Evolutionary conservation across 2,888 invertebrate species (phyloP).

Genomic region (Papilio protenor): DNA sequence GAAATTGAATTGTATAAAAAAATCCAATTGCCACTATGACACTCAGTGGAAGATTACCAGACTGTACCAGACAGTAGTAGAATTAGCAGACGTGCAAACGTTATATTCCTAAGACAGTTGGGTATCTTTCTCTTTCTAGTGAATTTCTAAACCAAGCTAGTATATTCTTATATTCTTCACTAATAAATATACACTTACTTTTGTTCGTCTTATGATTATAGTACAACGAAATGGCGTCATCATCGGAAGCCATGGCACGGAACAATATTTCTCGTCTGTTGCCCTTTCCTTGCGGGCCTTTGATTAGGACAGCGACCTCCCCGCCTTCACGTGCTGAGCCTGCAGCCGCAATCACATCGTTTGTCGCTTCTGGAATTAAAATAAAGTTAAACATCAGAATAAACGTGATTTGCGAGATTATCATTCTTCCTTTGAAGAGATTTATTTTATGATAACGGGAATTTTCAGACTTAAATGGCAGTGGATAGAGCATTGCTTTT

Average conservation of each 20-base stretch:
- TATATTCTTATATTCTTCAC: no score
- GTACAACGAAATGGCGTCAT: constrained; percentile 67
- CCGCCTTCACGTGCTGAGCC: constrained; percentile 59
- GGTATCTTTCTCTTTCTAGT: no score
- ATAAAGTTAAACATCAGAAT: neutral
- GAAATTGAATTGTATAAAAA: neutral
- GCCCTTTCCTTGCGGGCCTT: constrained; percentile 63
- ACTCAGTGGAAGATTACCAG: no score
- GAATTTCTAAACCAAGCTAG: no score
- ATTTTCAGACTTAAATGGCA: neutral
- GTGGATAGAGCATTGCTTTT: no score
- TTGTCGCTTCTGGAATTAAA: constrained; percentile 68
- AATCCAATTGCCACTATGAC: no score
- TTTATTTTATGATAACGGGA: no score
- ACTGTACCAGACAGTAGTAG: no score
- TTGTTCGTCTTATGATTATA: constrained; percentile 72
- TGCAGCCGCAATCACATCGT: constrained; percentile 63
- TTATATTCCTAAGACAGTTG: no score
- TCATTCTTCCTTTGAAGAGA: neutral
- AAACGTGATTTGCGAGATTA: neutral
- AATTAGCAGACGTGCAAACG: no score
- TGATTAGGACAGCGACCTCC: constrained; percentile 68
- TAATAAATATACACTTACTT: constrained; percentile 56
- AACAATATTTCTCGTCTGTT: constrained; percentile 67
- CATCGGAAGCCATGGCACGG: constrained; percentile 66